Evolutionary conservation across 2,797 vertebrate genomes (phyloP), one percentile per base, ranked within the genome.

Genomic region (Dicrostonyx torquatus): DNA sequence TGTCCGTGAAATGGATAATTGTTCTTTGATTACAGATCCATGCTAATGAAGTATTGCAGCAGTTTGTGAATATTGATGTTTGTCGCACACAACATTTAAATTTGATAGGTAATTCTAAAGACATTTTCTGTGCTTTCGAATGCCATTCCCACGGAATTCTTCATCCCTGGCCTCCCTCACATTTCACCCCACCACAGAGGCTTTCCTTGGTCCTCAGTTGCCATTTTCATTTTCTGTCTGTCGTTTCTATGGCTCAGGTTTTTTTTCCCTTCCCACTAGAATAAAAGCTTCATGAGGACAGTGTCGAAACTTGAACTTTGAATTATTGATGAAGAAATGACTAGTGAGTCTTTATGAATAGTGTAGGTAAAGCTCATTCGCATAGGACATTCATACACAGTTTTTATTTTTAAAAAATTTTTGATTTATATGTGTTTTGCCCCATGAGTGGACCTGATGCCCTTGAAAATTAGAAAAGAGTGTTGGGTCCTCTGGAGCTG

Each of bases 201-300:
- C 31, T 84, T 93, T 86, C 34, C n/a, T 70, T 48, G 31, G 22
- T 53, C 45, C 34, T 31, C 62, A 70, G 17, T 62, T 76, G 34
- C 24, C 83, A 26, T 60, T 37, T 76, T 76, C 31, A 10, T 45
- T 88, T 91, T 93, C 60, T 93, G 31, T 26, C n/a, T 92, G 3
- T 70, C 8, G 13, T 18, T 62, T 66, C 6, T 48, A 18, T 83
- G n/a, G 4, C 14, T 40, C 43, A 53, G 58, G 34, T 95, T 62
- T 43, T 58, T 53, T 80, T 17, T 90, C 29, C 85, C 13, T 94
- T 48, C n/a, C 43, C 12, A 13, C 34, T 76, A 24, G 45, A 60
- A 24, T 72, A 43, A 87, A 93, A 86, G 58, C 48, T 97, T 95
- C 15, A 50, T 72, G 45, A 90, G 62, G 53, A 77, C 73, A 86